These are phyloP conservation scores for Crematogaster levior DNA, from an alignment of 2,888 invertebrate species.

Conservation along the genomic window DNA sequence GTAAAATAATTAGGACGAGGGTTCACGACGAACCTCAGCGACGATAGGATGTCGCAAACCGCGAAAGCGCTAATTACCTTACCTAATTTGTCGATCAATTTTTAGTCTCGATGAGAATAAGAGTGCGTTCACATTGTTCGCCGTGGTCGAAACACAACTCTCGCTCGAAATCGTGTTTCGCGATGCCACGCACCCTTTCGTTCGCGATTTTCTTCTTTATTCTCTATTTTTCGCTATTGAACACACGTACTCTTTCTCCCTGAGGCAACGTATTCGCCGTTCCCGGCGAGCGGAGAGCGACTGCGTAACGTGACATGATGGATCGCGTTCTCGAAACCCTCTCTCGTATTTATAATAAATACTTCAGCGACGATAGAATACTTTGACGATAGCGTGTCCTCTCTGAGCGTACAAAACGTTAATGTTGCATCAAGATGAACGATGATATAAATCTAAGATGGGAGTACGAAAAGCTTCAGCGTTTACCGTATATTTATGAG, in stretches of 20 bases:
- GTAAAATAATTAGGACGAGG: background rate
- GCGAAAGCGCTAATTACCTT: constrained; percentile 74
- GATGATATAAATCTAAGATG: constrained; percentile 1
- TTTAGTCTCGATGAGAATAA: constrained; percentile 67
- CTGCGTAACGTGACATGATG: constrained; percentile 21
- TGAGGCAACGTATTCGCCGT: constrained; percentile 64
- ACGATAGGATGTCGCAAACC: constrained; percentile 61
- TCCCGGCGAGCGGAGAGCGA: constrained; percentile 37
- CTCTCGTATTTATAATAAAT: constrained; percentile 4
- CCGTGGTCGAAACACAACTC: background rate
- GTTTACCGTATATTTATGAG: background rate
- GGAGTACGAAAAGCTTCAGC: background rate
- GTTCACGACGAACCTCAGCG: constrained; percentile 7
- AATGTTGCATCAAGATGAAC: background rate
- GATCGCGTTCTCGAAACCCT: background rate
- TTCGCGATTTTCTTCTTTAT: constrained; percentile 58
- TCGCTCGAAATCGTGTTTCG: background rate
- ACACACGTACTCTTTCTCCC: constrained; percentile 76
- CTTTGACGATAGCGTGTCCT: background rate
- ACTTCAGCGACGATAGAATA: background rate
- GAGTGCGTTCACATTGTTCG: constrained; percentile 65
- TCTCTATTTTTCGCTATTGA: constrained; percentile 68
- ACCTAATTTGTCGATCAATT: constrained; percentile 74
- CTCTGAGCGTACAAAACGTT: background rate
- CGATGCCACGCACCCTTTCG: constrained; percentile 22